These are phyloP conservation scores for Epinephelus coioides DNA, from an alignment of 2,797 vertebrate species.

Conservation along the genomic window DNA sequence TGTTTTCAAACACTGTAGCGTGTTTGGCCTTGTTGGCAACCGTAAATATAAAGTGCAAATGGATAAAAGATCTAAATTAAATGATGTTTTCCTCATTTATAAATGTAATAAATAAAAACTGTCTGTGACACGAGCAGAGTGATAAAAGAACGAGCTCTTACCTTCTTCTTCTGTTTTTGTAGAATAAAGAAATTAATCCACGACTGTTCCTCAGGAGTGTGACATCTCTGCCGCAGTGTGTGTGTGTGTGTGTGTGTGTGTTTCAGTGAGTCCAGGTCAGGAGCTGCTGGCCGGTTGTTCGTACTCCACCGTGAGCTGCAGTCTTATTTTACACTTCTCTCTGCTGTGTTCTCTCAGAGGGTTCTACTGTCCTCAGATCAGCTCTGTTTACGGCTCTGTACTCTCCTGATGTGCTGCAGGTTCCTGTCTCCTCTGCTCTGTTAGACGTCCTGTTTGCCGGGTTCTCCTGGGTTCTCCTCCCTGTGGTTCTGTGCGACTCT, in stretches of 20 bases:
- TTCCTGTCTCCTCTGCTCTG: background rate
- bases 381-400: background rate
- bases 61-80: too few species aligned
- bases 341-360: background rate
- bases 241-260: conserved; percentile 18
- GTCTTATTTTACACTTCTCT: too few species aligned
- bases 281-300: background rate
- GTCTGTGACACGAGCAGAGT: too few species aligned
- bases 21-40: too few species aligned
- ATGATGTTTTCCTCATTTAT: too few species aligned
- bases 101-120: too few species aligned
- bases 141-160: background rate
- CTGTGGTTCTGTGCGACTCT: background rate
- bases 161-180: conserved; percentile 36
- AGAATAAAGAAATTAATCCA: conserved; percentile 7
- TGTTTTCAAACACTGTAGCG: too few species aligned
- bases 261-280: background rate
- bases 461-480: conserved; percentile 1
- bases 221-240: conserved; percentile 39
- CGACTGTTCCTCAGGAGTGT: conserved; percentile 12
- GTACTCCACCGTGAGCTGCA: too few species aligned
- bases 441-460: background rate
- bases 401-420: background rate
- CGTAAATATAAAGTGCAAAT: too few species aligned
- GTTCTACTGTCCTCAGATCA: background rate